Conservation (phyloP, 2,888 invertebrate genomes). For the Vannuccia rotundouncinata region DNA sequence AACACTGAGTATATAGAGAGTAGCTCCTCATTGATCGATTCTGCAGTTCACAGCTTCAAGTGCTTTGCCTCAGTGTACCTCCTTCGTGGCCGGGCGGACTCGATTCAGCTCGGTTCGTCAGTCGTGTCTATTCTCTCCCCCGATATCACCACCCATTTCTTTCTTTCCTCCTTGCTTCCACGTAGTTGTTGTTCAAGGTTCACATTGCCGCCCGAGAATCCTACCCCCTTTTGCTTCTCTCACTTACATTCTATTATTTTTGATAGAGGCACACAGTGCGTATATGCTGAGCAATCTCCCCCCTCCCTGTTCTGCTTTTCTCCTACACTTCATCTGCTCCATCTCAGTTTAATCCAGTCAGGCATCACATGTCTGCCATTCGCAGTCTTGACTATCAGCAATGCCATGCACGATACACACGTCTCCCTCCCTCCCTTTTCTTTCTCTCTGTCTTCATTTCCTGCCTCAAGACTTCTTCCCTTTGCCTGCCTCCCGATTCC, state of each 20-base stretch:
- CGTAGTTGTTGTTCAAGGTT: background rate
- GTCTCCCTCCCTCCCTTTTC: background rate
- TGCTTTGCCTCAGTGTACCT: background rate
- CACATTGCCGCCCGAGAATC: background rate
- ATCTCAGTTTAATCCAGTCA: background rate
- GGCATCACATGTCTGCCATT: slow-evolving; percentile 9
- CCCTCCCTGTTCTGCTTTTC: background rate
- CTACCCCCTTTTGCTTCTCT: background rate
- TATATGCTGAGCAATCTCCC: background rate
- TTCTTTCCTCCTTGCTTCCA: background rate
- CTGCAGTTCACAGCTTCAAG: background rate
- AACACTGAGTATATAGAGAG: background rate
- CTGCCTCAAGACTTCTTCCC: background rate
- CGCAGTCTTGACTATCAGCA: background rate
- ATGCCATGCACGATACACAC: background rate
- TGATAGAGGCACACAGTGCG: background rate
- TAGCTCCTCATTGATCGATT: background rate
- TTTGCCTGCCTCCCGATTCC: background rate
- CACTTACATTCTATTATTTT: background rate
- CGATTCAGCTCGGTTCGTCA: background rate
- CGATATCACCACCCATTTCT: no score
- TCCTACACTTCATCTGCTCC: background rate
- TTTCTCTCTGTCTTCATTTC: background rate
- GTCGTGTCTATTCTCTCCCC: background rate
- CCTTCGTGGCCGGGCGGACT: background rate